A percentile compares a stretch with the other conserved stretches of the same genome.
Evolutionary conservation across 2,113 vertebrate genomes (phyloP).

Genomic region (Laticauda laticaudata): DNA sequence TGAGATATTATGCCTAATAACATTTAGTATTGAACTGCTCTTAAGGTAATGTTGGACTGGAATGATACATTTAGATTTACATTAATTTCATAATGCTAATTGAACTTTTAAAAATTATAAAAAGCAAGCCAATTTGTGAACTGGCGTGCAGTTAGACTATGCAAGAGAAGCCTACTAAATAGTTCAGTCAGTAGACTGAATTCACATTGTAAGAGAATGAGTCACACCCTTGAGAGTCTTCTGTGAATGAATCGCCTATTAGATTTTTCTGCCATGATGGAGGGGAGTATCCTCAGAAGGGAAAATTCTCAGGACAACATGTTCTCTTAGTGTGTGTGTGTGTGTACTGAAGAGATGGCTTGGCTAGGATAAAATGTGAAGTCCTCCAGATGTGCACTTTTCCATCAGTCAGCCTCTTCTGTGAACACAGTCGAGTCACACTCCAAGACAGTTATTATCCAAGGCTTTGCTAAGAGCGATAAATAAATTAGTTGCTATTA

Average conservation of each 20-base stretch:
- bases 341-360: conserved; percentile 17
- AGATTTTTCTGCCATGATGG: not conserved
- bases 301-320: not conserved
- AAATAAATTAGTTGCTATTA: conserved; percentile 43
- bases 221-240: not conserved
- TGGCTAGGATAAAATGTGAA: conserved; percentile 32
- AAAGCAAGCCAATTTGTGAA: not conserved
- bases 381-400: conserved; percentile 46
- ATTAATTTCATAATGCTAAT: not conserved
- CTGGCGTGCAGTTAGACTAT: not conserved
- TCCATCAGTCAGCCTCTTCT: conserved; percentile 16
- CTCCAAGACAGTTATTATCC: conserved; percentile 16
- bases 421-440: conserved; percentile 17
- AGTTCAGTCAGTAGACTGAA: not conserved
- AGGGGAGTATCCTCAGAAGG: conserved; percentile 12
- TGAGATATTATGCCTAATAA: not conserved
- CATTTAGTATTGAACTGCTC: not conserved
- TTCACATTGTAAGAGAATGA: not conserved
- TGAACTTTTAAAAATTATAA: not conserved
- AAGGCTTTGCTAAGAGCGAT: conserved; percentile 50
- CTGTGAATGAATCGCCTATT: not conserved
- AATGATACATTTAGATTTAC: not conserved
- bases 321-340: not conserved
- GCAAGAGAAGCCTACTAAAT: not conserved
- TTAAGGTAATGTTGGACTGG: not conserved